A percentile compares a stretch with the other conserved stretches of the same genome.
phyloP scores from a whole-genome alignment of 2,888 invertebrate genomes.

The Ectemnius continuus region DNA sequence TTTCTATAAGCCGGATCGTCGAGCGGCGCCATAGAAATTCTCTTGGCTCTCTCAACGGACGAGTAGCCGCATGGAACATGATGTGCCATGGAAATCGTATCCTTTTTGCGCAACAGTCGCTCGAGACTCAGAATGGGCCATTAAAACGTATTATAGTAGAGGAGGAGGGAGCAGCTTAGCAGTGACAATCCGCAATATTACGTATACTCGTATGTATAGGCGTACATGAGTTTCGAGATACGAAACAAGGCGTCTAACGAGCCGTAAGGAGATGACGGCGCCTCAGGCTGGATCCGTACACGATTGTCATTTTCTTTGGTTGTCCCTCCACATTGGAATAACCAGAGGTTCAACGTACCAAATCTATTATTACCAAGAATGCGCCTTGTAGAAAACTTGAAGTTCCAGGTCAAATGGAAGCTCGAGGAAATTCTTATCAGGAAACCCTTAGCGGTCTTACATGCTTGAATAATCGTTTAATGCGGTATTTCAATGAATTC shows the following conservation, averaged over 20 bases:
- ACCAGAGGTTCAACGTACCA: too few relatives aligned
- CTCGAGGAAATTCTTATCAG: too few relatives aligned
- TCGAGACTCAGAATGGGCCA: constrained; percentile 59
- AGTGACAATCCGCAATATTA: constrained; percentile 53
- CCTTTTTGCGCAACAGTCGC: constrained; percentile 50
- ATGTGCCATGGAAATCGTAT: constrained; percentile 54
- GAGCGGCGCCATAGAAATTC: constrained; percentile 25
- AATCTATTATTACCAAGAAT: too few relatives aligned
- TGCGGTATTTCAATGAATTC: too few relatives aligned
- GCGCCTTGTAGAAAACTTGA: not conserved
- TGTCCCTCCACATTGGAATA: not conserved
- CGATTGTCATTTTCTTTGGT: constrained; percentile 58
- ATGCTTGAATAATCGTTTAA: too few relatives aligned
- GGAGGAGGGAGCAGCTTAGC: constrained; percentile 60
- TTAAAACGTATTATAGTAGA: constrained; percentile 65
- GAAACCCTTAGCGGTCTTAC: too few relatives aligned
- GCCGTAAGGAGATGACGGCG: constrained; percentile 66
- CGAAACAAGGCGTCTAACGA: constrained; percentile 71
- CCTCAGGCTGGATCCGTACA: constrained; percentile 61
- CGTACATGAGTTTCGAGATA: constrained; percentile 59
- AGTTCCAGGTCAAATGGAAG: constrained; percentile 1
- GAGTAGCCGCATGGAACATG: constrained; percentile 22
- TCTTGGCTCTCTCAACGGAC: constrained; percentile 8
- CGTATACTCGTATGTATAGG: constrained; percentile 32
- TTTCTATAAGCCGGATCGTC: not conserved